Conservation (phyloP, 2,888 invertebrate species). For the Odontothrips loti region DNA sequence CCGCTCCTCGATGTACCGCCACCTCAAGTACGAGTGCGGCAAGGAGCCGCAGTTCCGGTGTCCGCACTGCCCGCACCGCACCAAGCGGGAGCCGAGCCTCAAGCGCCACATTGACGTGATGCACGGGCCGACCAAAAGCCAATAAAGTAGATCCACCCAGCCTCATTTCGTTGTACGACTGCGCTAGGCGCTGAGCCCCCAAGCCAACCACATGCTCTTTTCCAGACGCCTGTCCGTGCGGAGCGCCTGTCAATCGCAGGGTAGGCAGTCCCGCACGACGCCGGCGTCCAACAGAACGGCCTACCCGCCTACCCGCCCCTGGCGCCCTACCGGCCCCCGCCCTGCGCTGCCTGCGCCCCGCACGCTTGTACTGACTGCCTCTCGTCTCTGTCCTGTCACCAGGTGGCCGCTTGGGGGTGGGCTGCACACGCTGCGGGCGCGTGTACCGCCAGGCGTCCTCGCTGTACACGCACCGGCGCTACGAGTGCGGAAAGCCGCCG, state of each 20-base stretch:
- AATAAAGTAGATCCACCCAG: too few relatives aligned
- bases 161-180: too few relatives aligned
- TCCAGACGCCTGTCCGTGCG: not conserved
- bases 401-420: not conserved
- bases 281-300: not conserved
- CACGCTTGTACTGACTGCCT: not conserved
- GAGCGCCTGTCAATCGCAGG: not conserved
- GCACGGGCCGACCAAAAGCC: not conserved
- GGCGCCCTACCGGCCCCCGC: not conserved
- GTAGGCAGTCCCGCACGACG: not conserved
- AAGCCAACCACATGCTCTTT: too few relatives aligned
- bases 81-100: slow-evolving; percentile 40
- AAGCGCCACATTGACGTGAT: slow-evolving; percentile 35
- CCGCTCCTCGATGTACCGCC: slow-evolving; percentile 25
- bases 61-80: slow-evolving; percentile 40
- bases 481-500: slow-evolving; percentile 36
- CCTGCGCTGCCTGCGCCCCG: not conserved
- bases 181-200: not conserved
- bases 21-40: slow-evolving; percentile 36
- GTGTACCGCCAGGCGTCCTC: slow-evolving; percentile 34
- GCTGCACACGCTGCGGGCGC: slow-evolving; percentile 38
- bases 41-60: slow-evolving; percentile 38
- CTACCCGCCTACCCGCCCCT: not conserved
- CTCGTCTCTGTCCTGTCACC: not conserved
- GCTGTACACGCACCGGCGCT: slow-evolving; percentile 34